Evolutionary conservation across 2,888 invertebrate species (phyloP), one percentile per base, ranked within the genome.

Genomic region (Calliphora vomitoria): DNA sequence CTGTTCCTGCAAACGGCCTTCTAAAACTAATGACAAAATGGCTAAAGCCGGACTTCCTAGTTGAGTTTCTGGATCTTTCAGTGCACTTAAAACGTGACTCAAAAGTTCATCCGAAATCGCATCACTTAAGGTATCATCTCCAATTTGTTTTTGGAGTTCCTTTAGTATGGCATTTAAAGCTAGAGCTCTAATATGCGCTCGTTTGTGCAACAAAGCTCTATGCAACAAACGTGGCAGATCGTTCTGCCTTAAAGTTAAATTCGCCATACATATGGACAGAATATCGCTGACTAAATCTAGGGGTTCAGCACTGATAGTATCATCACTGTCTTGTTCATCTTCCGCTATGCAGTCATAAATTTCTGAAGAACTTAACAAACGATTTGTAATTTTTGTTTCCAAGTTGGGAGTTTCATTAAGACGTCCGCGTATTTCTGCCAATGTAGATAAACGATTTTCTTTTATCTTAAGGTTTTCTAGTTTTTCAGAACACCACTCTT

Each of bases 331-430:
- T 44, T 15, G 10, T 0, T 94, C 94, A 10, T 94, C 93, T 83
- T 94, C 94, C 91, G 96, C 95, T 47, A 96, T 93, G 90, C 96
- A 96, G 60, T 96, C 95, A 85, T 96, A 95, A 80, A 97, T 94
- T 89, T 95, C 94, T 0, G 95, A 94, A 79, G 96, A 94, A 88
- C 95, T 95, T 20, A 95, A 89, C 75, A 93, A 88, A 66, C 92
- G 92, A 13, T 93, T 93, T 18, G 94, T 93, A 10, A 93, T 91
- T 18, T 91, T 90, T 4, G 92, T 93, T 90, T 95, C 94, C 58
- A 94, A 90, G 11, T 93, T 90, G 1, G 94, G 90, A 25, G 94
- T 89, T 10, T 93, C 91, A 82, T 92, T 91, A 0, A 95, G 92
- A 69, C 93, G 93, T 3, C 93, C 92, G 68, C 93, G 94, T 74